phyloP scores from a whole-genome alignment of 2,113 vertebrate species.

The Gallinago jamesoni region DNA sequence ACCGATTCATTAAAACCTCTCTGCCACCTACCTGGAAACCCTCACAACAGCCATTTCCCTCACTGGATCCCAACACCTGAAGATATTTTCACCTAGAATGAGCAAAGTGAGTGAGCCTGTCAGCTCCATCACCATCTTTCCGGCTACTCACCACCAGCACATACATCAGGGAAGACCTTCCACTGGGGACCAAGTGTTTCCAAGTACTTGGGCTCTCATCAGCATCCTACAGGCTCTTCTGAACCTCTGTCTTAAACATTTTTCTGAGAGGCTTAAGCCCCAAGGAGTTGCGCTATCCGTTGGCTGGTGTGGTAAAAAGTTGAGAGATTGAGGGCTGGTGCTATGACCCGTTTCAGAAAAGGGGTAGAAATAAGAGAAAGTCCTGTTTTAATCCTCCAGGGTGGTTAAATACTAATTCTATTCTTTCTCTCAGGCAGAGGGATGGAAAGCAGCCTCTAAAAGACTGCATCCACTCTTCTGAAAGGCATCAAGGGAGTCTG shows the following conservation, averaged over 20 bases:
- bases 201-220: not conserved
- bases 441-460: not conserved
- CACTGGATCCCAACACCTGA: not conserved
- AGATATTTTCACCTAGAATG: not conserved
- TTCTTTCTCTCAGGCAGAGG: not conserved
- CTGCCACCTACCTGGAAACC: not conserved
- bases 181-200: not conserved
- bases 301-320: not conserved
- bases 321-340: not conserved
- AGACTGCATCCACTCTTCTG: not conserved
- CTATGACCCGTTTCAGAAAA: not conserved
- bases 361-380: not conserved
- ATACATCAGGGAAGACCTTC: not conserved
- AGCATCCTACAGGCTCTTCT: not conserved
- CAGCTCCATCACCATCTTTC: not conserved
- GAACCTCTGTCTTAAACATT: not conserved
- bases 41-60: fast-evolving
- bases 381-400: not conserved
- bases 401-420: not conserved
- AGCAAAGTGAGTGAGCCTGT: not conserved
- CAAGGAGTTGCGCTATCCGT: not conserved
- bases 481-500: fast-evolving
- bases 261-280: not conserved
- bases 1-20: not conserved
- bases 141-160: not conserved